These are phyloP conservation scores for Nymphalis io DNA, from an alignment of 1,140 invertebrate species.

Conservation along the genomic window DNA sequence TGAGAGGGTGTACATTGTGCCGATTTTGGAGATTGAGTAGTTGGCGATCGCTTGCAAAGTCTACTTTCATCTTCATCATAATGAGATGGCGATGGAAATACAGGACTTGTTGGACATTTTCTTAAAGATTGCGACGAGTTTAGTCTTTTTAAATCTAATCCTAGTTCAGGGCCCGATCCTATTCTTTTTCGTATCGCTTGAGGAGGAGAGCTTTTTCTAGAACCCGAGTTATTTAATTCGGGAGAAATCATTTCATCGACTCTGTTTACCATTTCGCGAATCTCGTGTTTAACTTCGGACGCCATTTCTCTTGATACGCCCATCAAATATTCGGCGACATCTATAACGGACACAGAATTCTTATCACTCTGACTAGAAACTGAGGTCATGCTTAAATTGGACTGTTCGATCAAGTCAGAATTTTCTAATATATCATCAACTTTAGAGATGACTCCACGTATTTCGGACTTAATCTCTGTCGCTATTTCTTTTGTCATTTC, in stretches of 20 bases:
- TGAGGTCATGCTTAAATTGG: conserved; percentile 72
- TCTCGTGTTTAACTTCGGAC: conserved; percentile 89
- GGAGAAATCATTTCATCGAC: conserved; percentile 87
- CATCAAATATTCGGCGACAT: conserved; percentile 88
- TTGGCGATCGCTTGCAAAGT: conserved; percentile 57
- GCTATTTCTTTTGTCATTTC: conserved; percentile 89
- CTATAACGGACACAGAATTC: conserved; percentile 86
- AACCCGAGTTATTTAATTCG: conserved; percentile 63
- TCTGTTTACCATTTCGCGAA: conserved; percentile 85
- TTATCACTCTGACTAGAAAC: conserved; percentile 76
- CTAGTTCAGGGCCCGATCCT: conserved; percentile 73
- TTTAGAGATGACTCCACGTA: conserved; percentile 88
- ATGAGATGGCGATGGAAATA: conserved; percentile 58
- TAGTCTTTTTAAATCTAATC: conserved; percentile 60
- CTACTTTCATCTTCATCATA: conserved; percentile 57
- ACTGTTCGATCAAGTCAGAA: conserved; percentile 78
- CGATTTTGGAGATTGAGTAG: conserved; percentile 67
- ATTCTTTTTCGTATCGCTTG: conserved; percentile 66
- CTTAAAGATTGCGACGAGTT: conserved; percentile 57
- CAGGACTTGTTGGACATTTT: conserved; percentile 78
- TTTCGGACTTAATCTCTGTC: conserved; percentile 90
- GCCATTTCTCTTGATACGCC: conserved; percentile 89
- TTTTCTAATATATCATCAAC: conserved; percentile 89
- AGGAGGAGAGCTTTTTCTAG: conserved; percentile 72
- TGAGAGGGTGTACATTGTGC: conserved; percentile 71